Evolutionary conservation across 2,113 vertebrate genomes (phyloP).

Genomic region (Lonchura striata): DNA sequence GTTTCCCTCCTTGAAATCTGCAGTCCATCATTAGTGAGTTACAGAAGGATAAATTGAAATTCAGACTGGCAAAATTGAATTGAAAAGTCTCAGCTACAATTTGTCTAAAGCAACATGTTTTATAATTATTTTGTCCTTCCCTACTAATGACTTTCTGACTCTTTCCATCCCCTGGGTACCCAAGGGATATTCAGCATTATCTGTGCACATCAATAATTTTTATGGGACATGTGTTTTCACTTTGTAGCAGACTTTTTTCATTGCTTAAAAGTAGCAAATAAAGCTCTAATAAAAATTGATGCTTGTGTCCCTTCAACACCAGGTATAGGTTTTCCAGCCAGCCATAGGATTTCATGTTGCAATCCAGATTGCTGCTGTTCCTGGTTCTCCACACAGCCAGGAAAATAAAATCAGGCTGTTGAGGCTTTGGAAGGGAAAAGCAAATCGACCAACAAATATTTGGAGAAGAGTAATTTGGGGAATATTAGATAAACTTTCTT

Average conservation of each 20-base stretch:
- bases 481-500: conserved; percentile 27
- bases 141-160: conserved; percentile 18
- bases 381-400: background rate
- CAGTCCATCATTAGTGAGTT: background rate
- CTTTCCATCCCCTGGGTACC: background rate
- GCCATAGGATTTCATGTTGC: background rate
- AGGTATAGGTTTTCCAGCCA: conserved; percentile 43
- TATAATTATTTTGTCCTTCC: conserved; percentile 5
- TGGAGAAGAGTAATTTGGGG: conserved; percentile 34
- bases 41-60: background rate
- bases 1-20: background rate
- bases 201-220: conserved; percentile 27
- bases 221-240: conserved; percentile 25
- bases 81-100: background rate
- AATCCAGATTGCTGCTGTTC: conserved; percentile 4
- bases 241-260: conserved; percentile 23
- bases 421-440: conserved; percentile 59
- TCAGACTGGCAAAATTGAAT: background rate
- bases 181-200: background rate
- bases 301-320: conserved; percentile 25
- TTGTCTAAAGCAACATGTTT: background rate
- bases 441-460: conserved; percentile 54
- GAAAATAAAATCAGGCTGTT: conserved; percentile 50
- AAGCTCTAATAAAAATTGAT: conserved; percentile 48
- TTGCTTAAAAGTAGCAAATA: conserved; percentile 29